Evolutionary conservation across 2,888 invertebrate species (phyloP).

Genomic region (Orthosia gracilis): DNA sequence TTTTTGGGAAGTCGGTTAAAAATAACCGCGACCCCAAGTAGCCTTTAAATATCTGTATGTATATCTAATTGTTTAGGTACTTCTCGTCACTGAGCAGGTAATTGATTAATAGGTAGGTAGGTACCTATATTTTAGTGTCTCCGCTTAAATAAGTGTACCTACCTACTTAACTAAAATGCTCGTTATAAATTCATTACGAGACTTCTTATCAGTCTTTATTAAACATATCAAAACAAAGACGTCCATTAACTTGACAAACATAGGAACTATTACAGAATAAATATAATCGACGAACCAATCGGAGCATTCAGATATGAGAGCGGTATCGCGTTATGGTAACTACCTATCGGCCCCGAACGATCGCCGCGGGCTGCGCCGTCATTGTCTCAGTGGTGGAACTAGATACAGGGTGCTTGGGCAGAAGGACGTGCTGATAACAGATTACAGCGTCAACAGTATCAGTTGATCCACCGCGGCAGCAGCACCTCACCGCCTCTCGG

Average conservation of each 20-base stretch:
- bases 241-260: slow-evolving; percentile 77
- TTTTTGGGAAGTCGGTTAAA: too few species aligned
- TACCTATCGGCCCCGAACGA: slow-evolving; percentile 78
- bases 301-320: slow-evolving; percentile 82
- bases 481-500: slow-evolving; percentile 74
- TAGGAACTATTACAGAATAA: slow-evolving; percentile 77
- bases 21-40: neutral
- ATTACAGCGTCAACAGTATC: slow-evolving; percentile 86
- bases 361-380: slow-evolving; percentile 71
- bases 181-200: slow-evolving; percentile 62
- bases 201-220: slow-evolving; percentile 63
- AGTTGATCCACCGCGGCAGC: slow-evolving; percentile 81
- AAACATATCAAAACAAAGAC: slow-evolving; percentile 78
- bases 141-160: slow-evolving; percentile 5
- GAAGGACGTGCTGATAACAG: slow-evolving; percentile 86
- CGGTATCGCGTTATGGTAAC: slow-evolving; percentile 68
- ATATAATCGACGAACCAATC: slow-evolving; percentile 84
- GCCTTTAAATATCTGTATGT: neutral
- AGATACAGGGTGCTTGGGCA: slow-evolving; percentile 77
- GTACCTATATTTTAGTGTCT: slow-evolving; percentile 28
- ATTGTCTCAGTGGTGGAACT: slow-evolving; percentile 80
- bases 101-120: too few species aligned
- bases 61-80: neutral
- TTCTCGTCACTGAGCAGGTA: slow-evolving; percentile 8
- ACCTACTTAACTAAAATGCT: slow-evolving; percentile 55